Evolutionary conservation across 2,113 vertebrate genomes (phyloP).

Genomic region (Pongo pygmaeus): DNA sequence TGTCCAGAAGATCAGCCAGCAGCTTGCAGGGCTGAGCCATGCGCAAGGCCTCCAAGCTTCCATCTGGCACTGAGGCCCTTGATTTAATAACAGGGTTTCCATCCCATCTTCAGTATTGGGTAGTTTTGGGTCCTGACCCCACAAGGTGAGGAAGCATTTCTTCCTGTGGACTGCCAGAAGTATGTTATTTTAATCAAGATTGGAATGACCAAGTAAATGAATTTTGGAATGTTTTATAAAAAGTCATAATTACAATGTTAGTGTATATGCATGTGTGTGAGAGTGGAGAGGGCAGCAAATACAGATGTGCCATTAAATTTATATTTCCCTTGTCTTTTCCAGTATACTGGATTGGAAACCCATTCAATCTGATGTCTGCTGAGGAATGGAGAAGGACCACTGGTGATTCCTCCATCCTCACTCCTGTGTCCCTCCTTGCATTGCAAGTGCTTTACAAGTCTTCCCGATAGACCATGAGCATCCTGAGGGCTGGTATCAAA

Average conservation of each 20-base stretch:
- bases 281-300: neutral
- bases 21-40: too few species aligned
- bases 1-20: neutral
- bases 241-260: neutral
- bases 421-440: fast-evolving
- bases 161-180: neutral
- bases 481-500: neutral
- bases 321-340: neutral
- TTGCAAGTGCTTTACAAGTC: neutral
- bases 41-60: neutral
- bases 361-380: neutral
- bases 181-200: neutral
- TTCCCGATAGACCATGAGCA: neutral
- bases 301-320: neutral
- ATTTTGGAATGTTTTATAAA: neutral
- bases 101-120: neutral
- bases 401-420: neutral
- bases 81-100: neutral
- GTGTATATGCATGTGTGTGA: neutral
- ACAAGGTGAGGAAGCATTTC: neutral
- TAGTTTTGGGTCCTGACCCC: neutral
- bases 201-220: neutral
- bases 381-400: neutral
- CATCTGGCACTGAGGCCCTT: neutral
- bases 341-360: neutral